Evolutionary conservation across 2,797 vertebrate species (phyloP).

Genomic region (Acanthopagrus latus): DNA sequence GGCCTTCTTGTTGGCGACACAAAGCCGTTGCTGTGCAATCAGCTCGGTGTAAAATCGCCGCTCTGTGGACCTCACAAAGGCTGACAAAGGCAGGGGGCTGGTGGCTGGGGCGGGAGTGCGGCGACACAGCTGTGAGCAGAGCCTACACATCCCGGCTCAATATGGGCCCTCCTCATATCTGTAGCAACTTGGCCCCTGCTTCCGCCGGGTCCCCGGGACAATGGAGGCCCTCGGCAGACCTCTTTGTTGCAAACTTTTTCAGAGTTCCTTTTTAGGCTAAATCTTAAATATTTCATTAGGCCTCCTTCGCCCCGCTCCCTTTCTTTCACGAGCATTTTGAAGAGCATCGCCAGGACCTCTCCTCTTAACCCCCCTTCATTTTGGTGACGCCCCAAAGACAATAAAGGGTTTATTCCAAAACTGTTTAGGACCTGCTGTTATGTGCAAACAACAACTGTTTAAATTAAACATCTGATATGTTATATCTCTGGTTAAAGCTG

Average conservation of each 20-base stretch:
- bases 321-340: slow-evolving; percentile 79
- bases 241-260: slow-evolving; percentile 87
- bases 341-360: slow-evolving; percentile 72
- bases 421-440: slow-evolving; percentile 80
- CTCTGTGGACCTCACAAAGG: slow-evolving; percentile 88
- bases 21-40: slow-evolving; percentile 90
- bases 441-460: slow-evolving; percentile 74
- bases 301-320: slow-evolving; percentile 73
- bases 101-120: slow-evolving; percentile 88
- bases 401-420: slow-evolving; percentile 83
- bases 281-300: slow-evolving; percentile 95
- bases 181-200: slow-evolving; percentile 87
- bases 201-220: slow-evolving; percentile 83
- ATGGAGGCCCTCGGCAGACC: slow-evolving; percentile 85
- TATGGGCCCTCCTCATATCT: slow-evolving; percentile 92
- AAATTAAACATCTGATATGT: slow-evolving; percentile 66
- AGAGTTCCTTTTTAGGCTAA: slow-evolving; percentile 85
- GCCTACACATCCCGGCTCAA: slow-evolving; percentile 89
- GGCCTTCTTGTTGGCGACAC: slow-evolving; percentile 81
- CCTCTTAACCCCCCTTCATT: slow-evolving; percentile 65
- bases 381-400: slow-evolving; percentile 65
- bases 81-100: slow-evolving; percentile 91
- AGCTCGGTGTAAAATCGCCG: slow-evolving; percentile 89
- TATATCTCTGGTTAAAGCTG: neutral
- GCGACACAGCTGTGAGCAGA: slow-evolving; percentile 93